A percentile compares a stretch with the other conserved stretches of the same genome.
These are phyloP conservation scores for Ciconia stormi DNA, from an alignment of 2,113 vertebrate species.

Conservation along the genomic window DNA sequence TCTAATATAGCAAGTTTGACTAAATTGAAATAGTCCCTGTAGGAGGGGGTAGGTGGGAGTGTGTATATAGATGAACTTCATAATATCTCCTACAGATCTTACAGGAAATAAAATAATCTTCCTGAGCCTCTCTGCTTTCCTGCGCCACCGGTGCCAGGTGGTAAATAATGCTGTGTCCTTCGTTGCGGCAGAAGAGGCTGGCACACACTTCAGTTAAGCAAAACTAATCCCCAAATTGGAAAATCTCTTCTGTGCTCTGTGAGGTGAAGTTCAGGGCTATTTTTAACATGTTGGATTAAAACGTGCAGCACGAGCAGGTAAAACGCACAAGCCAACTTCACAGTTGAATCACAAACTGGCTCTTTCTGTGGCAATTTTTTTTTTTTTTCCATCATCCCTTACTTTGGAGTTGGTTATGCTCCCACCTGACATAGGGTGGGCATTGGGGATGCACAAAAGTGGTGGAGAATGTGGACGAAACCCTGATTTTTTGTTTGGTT, in stretches of 20 bases:
- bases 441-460: not conserved
- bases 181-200: not conserved
- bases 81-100: not conserved
- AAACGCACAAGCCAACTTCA: accelerated
- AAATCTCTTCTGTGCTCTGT: not conserved
- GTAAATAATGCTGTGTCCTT: not conserved
- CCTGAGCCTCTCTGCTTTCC: not conserved
- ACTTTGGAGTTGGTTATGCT: not conserved
- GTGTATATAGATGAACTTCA: not conserved
- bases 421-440: not conserved
- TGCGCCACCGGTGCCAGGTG: not conserved
- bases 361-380: not conserved
- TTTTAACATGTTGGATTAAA: not conserved
- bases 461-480: not conserved
- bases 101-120: not conserved
- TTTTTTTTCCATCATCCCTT: not conserved
- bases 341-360: not conserved
- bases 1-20: not conserved
- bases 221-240: not conserved
- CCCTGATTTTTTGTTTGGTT: too few species aligned
- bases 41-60: not conserved
- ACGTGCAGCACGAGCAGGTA: not conserved
- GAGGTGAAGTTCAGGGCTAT: not conserved
- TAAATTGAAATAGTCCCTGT: not conserved
- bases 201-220: not conserved